These are phyloP conservation scores for Ovis canadensis DNA, from an alignment of 2,113 vertebrate species.

Conservation along the genomic window DNA sequence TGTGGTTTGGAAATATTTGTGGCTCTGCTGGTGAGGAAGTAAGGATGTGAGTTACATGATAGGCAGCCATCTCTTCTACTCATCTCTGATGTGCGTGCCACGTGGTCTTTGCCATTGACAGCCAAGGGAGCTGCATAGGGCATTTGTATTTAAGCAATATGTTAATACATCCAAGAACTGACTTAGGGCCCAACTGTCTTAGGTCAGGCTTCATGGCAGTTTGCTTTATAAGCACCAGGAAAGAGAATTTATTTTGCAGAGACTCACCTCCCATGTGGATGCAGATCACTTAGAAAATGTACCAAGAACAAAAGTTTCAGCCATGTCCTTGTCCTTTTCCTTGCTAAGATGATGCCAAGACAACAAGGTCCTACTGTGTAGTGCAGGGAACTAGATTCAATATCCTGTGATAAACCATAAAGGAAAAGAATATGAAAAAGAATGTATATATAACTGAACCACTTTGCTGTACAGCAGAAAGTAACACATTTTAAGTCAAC, in stretches of 20 bases:
- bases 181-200: background rate
- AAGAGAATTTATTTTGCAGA: constrained; percentile 50
- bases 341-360: constrained; percentile 35
- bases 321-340: background rate
- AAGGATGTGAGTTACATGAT: background rate
- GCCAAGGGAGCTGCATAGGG: background rate
- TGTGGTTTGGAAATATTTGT: background rate
- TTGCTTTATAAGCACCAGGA: constrained; percentile 25
- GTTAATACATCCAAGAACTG: background rate
- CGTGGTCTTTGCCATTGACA: background rate
- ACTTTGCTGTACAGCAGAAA: background rate
- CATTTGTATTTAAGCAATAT: background rate
- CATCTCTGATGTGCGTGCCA: background rate
- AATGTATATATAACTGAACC: background rate
- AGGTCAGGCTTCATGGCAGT: background rate
- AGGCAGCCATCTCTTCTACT: background rate
- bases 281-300: constrained; percentile 36
- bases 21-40: background rate
- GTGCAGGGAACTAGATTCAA: background rate
- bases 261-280: background rate
- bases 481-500: background rate
- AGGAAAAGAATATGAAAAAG: background rate
- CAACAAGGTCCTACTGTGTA: background rate
- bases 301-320: constrained; percentile 23
- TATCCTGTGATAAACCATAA: background rate